A percentile compares a stretch with the other conserved stretches of the same genome.
phyloP scores from a whole-genome alignment of 2,888 invertebrate species.

The Acanthosepion lycidas region DNA sequence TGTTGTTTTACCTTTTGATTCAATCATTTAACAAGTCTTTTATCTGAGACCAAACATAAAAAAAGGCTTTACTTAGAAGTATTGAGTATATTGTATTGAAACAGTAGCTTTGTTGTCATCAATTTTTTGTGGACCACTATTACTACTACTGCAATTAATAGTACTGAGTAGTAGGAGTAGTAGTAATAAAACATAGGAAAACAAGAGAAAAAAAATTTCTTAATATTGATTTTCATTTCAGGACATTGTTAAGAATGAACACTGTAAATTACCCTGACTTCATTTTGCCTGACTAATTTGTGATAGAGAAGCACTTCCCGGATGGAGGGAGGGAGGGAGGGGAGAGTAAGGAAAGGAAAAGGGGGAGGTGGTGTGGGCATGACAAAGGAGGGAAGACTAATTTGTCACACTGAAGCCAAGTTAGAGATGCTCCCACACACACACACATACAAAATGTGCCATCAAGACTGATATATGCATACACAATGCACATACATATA shows the following conservation, averaged over 20 bases:
- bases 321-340: not conserved
- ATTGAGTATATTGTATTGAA: too few species aligned
- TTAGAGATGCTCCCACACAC: not conserved
- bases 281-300: constrained; percentile 33
- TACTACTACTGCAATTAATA: too few species aligned
- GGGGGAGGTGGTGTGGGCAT: not conserved
- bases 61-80: too few species aligned
- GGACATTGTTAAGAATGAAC: constrained; percentile 33
- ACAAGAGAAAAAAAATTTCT: not conserved
- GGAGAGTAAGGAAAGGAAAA: not conserved
- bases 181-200: not conserved
- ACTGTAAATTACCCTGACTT: not conserved
- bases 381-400: too few species aligned
- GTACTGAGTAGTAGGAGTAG: not conserved
- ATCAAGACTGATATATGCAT: not conserved
- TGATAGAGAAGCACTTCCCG: not conserved
- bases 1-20: too few species aligned
- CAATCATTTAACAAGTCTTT: too few species aligned
- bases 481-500: not conserved
- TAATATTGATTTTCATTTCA: not conserved
- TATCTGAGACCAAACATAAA: too few species aligned
- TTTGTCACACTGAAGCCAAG: not conserved
- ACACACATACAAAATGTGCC: not conserved
- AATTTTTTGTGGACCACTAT: too few species aligned
- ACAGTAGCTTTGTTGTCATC: too few species aligned